Evolutionary conservation across 2,113 vertebrate genomes (phyloP).

Genomic region (Tapirus terrestris): DNA sequence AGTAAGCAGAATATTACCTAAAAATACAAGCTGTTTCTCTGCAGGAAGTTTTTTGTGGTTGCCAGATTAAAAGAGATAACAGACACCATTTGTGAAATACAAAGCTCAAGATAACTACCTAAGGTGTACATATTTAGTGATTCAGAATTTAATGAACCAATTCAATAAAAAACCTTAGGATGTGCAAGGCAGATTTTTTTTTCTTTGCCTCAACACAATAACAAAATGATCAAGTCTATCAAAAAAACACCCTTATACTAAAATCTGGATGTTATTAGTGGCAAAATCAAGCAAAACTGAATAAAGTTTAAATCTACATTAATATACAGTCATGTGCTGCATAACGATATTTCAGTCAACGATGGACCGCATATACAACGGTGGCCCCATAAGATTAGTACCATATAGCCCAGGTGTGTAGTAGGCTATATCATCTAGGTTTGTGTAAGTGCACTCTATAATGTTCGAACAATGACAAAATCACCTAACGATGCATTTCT

Average conservation of each 20-base stretch:
- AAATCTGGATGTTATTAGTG: neutral
- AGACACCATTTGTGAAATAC: slow-evolving; percentile 34
- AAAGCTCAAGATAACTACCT: neutral
- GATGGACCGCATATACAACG: no score
- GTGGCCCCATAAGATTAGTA: no score
- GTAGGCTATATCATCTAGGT: no score
- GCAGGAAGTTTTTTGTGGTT: slow-evolving; percentile 67
- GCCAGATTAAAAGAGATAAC: slow-evolving; percentile 60
- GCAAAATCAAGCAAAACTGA: neutral
- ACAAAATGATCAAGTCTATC: neutral
- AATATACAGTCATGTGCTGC: neutral
- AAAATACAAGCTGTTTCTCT: slow-evolving; percentile 47
- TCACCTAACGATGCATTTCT: no score
- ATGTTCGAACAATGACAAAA: no score
- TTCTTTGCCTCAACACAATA: neutral
- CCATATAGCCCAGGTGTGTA: no score
- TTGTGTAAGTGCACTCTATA: no score
- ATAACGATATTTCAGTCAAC: no score
- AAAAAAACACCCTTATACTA: slow-evolving; percentile 28
- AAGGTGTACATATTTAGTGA: neutral
- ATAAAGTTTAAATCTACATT: neutral
- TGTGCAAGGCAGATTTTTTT: neutral
- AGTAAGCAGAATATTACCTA: slow-evolving; percentile 42
- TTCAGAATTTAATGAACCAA: slow-evolving; percentile 30
- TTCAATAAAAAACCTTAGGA: neutral